Percentiles rank a stretch among this genome's conserved stretches.
Conservation (phyloP, 2,113 vertebrate species). For the Petroica traversi region DNA sequence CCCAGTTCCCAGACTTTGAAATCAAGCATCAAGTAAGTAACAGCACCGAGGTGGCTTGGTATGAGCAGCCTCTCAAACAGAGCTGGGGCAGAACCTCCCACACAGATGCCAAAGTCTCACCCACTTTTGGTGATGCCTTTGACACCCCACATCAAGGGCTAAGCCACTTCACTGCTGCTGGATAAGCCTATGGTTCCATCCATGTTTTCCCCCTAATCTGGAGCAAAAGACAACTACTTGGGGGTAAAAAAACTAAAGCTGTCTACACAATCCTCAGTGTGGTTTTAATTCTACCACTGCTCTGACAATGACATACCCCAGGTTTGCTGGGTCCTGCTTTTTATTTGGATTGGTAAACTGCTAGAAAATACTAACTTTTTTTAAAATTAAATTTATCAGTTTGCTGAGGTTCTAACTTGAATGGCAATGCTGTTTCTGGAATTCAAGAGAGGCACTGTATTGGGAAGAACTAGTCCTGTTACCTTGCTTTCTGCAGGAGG, state of each 20-base stretch:
- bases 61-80: background rate
- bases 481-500: background rate
- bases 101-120: background rate
- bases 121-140: background rate
- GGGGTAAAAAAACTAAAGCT: background rate
- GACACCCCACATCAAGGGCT: background rate
- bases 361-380: background rate
- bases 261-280: background rate
- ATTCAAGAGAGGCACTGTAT: background rate
- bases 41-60: background rate
- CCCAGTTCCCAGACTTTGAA: conserved; percentile 9
- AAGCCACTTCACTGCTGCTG: background rate
- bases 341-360: background rate
- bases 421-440: background rate
- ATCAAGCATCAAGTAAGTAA: conserved; percentile 34
- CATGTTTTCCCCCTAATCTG: background rate
- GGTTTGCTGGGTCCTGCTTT: background rate
- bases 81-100: background rate
- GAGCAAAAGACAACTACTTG: background rate
- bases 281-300: background rate
- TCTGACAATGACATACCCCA: background rate
- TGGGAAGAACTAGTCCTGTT: background rate
- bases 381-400: background rate
- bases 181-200: background rate
- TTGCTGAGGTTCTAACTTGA: background rate